Percentiles rank a stretch among this genome's conserved stretches.
Evolutionary conservation across 2,113 vertebrate species (phyloP).

Genomic region (Rhinolophus ferrumequinum): DNA sequence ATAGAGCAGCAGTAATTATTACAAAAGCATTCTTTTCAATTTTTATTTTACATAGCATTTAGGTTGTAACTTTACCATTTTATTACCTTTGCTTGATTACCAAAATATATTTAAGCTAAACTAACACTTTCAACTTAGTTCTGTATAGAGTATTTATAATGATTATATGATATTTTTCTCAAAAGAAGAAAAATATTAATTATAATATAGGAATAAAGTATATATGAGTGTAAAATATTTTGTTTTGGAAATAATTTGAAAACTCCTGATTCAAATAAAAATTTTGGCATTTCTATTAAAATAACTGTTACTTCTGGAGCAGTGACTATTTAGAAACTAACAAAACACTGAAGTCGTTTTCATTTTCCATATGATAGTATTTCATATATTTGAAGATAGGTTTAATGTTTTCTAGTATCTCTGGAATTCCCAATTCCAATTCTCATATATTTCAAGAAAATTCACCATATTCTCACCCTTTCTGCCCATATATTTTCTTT

Average conservation of each 20-base stretch:
- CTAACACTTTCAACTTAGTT: neutral
- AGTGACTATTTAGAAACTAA: neutral
- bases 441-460: neutral
- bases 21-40: neutral
- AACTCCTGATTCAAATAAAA: neutral
- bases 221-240: neutral
- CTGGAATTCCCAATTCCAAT: neutral
- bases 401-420: neutral
- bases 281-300: neutral
- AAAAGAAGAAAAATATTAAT: constrained; percentile 35
- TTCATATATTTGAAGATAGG: neutral
- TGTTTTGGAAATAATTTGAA: constrained; percentile 7
- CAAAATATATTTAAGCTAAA: neutral
- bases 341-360: neutral
- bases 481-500: neutral
- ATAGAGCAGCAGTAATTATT: neutral
- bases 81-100: neutral
- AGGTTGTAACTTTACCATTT: neutral
- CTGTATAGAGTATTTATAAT: neutral
- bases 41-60: neutral
- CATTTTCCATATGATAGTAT: neutral
- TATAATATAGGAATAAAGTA: constrained; percentile 47
- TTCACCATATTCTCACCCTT: neutral
- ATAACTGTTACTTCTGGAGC: neutral
- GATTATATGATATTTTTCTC: neutral